phyloP scores from a whole-genome alignment of 1,140 invertebrate species.

The Brachionus angularis region DNA sequence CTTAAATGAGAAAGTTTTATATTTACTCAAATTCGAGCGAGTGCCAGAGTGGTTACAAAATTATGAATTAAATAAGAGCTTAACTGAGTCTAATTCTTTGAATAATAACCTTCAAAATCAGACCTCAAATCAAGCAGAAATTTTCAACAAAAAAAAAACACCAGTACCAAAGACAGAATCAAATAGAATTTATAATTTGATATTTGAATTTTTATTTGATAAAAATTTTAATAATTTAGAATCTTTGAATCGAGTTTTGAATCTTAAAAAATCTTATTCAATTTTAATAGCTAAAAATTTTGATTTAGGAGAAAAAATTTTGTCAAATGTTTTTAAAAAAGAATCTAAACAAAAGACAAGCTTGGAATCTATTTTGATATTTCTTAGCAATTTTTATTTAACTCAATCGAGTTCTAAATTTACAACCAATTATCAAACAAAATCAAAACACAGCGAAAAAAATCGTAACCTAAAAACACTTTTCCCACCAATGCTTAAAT shows the following conservation, averaged over 20 bases:
- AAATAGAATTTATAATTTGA: not conserved
- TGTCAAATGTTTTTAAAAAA: not conserved
- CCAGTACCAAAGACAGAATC: not conserved
- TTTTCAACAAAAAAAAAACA: not conserved
- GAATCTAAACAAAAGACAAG: not conserved
- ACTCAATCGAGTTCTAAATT: not conserved
- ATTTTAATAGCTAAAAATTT: not conserved
- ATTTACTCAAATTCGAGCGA: conserved; percentile 21
- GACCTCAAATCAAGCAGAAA: not conserved
- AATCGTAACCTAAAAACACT: not conserved
- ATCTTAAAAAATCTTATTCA: not conserved
- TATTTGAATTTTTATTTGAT: conserved; percentile 17
- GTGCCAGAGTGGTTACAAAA: not conserved
- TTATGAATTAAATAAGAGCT: not conserved
- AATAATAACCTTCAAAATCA: not conserved
- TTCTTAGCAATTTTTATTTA: conserved; percentile 12
- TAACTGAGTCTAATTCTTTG: no score
- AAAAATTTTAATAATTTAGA: not conserved
- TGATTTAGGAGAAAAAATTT: not conserved
- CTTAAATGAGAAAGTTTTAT: conserved; percentile 29
- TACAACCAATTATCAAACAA: not conserved
- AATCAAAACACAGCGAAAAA: no score
- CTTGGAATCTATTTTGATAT: not conserved
- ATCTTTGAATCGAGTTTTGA: not conserved
- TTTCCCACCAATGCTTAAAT: not conserved